Conservation (phyloP, 2,888 invertebrate species). For the Cacoxenus indagator region DNA sequence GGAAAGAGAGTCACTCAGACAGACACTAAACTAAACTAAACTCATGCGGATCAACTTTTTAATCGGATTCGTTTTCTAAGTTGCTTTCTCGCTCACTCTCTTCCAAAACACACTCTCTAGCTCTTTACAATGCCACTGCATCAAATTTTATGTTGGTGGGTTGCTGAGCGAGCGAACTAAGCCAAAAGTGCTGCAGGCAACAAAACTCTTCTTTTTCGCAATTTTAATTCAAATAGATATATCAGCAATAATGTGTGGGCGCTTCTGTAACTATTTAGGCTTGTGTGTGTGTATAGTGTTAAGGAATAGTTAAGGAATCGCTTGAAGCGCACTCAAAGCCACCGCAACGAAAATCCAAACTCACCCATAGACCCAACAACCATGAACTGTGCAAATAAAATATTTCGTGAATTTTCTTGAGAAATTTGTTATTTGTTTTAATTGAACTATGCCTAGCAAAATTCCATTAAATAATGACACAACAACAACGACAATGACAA, state of each 20-base stretch:
- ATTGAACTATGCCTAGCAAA: background rate
- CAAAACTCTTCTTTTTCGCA: constrained; percentile 38
- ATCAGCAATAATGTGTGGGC: constrained; percentile 19
- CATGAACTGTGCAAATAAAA: too few species aligned
- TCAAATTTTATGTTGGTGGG: constrained; percentile 28
- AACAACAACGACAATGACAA: too few species aligned
- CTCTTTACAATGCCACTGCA: constrained; percentile 5
- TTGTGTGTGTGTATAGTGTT: background rate
- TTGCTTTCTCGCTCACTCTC: constrained; percentile 42
- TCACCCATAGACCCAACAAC: background rate
- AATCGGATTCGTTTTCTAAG: constrained; percentile 53
- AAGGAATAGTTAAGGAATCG: background rate
- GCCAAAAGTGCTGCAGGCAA: constrained; percentile 40
- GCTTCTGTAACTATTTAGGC: background rate
- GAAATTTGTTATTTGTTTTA: background rate
- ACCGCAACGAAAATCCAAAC: background rate
- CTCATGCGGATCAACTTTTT: constrained; percentile 59
- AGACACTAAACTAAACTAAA: constrained; percentile 32
- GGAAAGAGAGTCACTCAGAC: too few species aligned
- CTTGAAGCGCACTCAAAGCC: background rate
- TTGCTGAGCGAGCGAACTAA: constrained; percentile 27
- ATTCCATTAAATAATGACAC: background rate
- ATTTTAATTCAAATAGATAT: constrained; percentile 27
- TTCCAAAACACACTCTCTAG: too few species aligned
- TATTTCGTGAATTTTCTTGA: too few species aligned